Base-by-base conservation (phyloP, 2,113 vertebrate genomes). In the Mola mola region DNA sequence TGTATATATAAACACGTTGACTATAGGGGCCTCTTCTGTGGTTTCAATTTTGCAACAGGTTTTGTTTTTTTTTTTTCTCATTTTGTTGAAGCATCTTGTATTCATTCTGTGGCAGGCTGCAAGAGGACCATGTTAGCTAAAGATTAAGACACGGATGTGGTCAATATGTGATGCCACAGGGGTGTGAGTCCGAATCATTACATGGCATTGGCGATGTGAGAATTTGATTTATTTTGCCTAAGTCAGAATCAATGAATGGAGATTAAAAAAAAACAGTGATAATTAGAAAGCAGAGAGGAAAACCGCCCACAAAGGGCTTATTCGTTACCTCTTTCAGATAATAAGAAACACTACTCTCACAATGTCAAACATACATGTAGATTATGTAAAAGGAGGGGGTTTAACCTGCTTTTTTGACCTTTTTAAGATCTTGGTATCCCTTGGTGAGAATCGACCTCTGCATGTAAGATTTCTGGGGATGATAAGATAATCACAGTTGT, bases 1-100 rank as follows among this genome's bases (percentile, higher is more conserved):
- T 78, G 67, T 66, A 7, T 53, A 63, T 69, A 60, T 68, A 64
- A 79, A 68, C 79, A 68, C 60, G 41, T 38, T 71, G 53, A 63
- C 53, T 64, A 59, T 61, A 79, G 42, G 66, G 74, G 52, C 57
- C 61, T 72, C 67, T 43, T 60, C 38, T 56, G 46, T 40, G 49
- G 53, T 41, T 78, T 70, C 29, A 3, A 67, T 73, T 75, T 72
- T 58, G 22, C 24, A 22, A 26, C 69, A 17, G 22, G 4, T 15
- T 66, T 17, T 25, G 16, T 53, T 56, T 70, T 44, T 56, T n/a
- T 7, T 37, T 49, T 34, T 52, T 20, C 36, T 37, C 36, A 58
- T 20, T 63, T 60, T 56, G 21, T 64, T 66, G 17, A 51, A 62
- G 16, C 49, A 26, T 71, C 22, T 51, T 72, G 3, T 55, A 42